Percentiles rank a stretch among this genome's conserved stretches.
These are phyloP conservation scores for Rhopilema esculentum DNA, from an alignment of 30 jellyfish, hydroid and myxozoan genomes.

Conservation along the genomic window DNA sequence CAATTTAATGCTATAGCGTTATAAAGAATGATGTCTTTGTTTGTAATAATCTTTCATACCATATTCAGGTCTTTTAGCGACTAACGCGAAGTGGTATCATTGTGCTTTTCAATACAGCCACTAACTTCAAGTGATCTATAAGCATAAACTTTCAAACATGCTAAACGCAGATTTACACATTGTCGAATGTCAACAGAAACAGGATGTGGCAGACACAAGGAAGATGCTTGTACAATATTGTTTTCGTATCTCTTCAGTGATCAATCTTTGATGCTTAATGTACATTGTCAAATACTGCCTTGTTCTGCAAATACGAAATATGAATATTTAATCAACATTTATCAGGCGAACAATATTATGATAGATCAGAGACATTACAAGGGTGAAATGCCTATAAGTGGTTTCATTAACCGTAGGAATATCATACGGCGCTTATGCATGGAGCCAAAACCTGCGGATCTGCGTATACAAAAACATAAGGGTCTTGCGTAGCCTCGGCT, in stretches of 20 bases:
- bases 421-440: neutral
- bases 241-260: neutral
- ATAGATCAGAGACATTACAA: neutral
- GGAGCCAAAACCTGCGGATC: neutral
- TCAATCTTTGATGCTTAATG: neutral
- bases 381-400: neutral
- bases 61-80: neutral
- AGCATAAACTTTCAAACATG: neutral
- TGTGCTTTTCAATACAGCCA: neutral
- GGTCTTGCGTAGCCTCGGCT: constrained; percentile 19
- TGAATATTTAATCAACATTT: neutral
- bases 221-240: neutral
- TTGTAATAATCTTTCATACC: neutral
- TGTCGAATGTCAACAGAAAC: neutral
- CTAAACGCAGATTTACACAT: neutral
- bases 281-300: neutral
- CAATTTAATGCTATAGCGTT: too few species aligned
- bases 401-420: neutral
- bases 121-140: neutral
- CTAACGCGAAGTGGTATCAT: neutral
- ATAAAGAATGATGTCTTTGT: too few species aligned
- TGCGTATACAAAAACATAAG: neutral
- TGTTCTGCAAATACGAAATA: neutral
- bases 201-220: neutral
- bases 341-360: neutral